Percentiles rank a stretch among this genome's conserved stretches.
Conservation (phyloP, 1,140 invertebrate genomes). For the Drosophila novamexicana region DNA sequence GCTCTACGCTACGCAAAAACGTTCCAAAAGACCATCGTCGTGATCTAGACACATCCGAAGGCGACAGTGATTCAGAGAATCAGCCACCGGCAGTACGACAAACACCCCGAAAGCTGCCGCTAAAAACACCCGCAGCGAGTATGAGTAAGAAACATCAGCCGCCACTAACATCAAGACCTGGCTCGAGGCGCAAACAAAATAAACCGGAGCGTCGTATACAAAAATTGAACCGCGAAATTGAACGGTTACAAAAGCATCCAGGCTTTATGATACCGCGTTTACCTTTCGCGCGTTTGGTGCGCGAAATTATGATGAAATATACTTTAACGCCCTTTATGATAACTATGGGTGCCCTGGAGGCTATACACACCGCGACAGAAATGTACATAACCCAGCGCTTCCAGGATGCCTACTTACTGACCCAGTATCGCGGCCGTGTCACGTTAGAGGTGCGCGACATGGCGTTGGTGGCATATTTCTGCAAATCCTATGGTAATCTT, state of each 20-base stretch:
- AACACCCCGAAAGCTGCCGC: background rate
- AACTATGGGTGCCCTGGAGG: conserved; percentile 86
- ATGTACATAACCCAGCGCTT: conserved; percentile 91
- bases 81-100: background rate
- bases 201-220: conserved; percentile 13
- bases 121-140: background rate
- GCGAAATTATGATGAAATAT: conserved; percentile 57
- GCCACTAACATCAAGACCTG: background rate
- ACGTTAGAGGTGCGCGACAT: conserved; percentile 90
- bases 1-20: conserved; percentile 44
- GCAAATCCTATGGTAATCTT: conserved; percentile 18
- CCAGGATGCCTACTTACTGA: conserved; percentile 89
- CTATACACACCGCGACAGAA: conserved; percentile 89
- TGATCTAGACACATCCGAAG: background rate
- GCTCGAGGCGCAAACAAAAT: conserved; percentile 33
- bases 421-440: conserved; percentile 90
- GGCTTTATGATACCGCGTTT: conserved; percentile 62
- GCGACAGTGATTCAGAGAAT: conserved; percentile 36
- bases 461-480: conserved; percentile 51
- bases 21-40: background rate
- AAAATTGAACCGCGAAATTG: conserved; percentile 39
- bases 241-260: background rate
- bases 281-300: conserved; percentile 76
- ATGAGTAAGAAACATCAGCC: background rate
- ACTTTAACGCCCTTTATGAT: conserved; percentile 76